These are phyloP conservation scores for Escarpia spicata DNA, from an alignment of 2,888 invertebrate species.

Conservation along the genomic window DNA sequence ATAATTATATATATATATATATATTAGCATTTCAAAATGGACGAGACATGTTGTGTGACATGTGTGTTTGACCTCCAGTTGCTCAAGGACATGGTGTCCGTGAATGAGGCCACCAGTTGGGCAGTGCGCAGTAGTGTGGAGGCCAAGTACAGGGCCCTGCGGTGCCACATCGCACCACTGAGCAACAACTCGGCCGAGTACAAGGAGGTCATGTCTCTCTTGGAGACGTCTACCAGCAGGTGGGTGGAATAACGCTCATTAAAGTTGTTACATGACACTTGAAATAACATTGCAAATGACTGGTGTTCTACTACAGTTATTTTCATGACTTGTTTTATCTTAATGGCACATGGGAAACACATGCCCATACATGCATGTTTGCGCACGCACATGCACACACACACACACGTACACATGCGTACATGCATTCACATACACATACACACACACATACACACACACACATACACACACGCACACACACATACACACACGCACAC, in stretches of 20 bases:
- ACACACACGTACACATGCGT: too few species aligned
- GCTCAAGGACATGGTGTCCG: conserved; percentile 58
- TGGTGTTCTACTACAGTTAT: not conserved
- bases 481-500: too few species aligned
- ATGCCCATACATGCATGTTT: too few species aligned
- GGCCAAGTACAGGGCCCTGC: conserved; percentile 58
- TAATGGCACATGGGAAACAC: too few species aligned
- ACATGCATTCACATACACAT: too few species aligned
- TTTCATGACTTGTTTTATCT: too few species aligned
- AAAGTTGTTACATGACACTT: not conserved
- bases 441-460: too few species aligned
- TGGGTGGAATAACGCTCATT: not conserved
- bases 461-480: too few species aligned
- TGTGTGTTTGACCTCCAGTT: conserved; percentile 32
- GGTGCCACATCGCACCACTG: conserved; percentile 51
- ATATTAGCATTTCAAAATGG: not conserved
- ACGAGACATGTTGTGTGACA: not conserved
- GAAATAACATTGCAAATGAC: not conserved
- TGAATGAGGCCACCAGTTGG: conserved; percentile 62
- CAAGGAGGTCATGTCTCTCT: conserved; percentile 37
- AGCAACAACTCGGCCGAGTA: conserved; percentile 35
- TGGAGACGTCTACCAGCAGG: conserved; percentile 24
- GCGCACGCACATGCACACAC: too few species aligned
- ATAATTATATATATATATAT: not conserved
- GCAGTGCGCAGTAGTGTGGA: conserved; percentile 46